Evolutionary conservation across 2,797 vertebrate genomes (phyloP), one percentile per base, ranked within the genome.

Genomic region (Centropyge bicolor): DNA sequence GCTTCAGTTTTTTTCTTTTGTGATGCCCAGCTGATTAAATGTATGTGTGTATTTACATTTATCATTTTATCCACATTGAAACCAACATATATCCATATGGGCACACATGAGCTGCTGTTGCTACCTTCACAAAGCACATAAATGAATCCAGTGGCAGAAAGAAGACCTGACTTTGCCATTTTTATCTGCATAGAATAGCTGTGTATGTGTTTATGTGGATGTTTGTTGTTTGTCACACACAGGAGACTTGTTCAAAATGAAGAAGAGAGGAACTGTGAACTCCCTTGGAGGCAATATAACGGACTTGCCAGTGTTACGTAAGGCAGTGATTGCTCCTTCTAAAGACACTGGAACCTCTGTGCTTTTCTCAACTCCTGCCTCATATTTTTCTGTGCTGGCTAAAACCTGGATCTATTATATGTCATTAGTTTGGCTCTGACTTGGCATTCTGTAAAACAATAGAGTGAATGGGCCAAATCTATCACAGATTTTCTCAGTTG

Each of bases 241-340:
- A 61, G 22, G 56, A 72, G 81, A 66, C 36, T n/a, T 60, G 52
- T 72, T 80, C 52, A 71, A 78, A 89, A 90, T 80, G 62, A 85
- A 72, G 41, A 80, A 82, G 27, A 67, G 31, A 82, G 56, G 63
- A 74, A 57, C 48, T 78, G 84, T 79, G 64, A 87, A 75, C 69
- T 84, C 74, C 72, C 80, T 73, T 35, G 27, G 61, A 78, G 72
- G 55, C 79, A 65, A 48, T 76, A 67, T 19, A 71, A 48, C 38
- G 2, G 45, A 70, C 76, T 61, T 63, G 49, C 59, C 78, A 64
- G 71, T 31, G 78, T 87, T 84, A 85, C 35, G 16, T 81, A 81
- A 90, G 77, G 46, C 36, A 73, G 62, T 36, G 70, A 70, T 48
- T 66, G 79, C 70, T 80, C 45, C 61, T 76, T 63, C 82, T 81